Conservation (phyloP, 1,140 invertebrate genomes). For the Forficula auricularia region DNA sequence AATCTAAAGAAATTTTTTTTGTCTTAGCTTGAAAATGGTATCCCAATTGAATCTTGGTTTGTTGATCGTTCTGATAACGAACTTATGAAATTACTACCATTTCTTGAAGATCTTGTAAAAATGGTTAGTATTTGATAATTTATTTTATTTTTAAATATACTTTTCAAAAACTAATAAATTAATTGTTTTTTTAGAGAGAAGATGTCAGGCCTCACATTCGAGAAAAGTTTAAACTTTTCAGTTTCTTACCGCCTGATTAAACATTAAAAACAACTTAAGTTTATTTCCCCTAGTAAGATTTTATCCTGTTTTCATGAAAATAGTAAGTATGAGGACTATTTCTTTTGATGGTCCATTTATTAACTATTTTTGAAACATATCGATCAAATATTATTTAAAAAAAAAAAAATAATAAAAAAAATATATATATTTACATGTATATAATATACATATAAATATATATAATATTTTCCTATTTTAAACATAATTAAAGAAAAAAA, state of each 20-base stretch:
- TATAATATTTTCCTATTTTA: too few relatives aligned
- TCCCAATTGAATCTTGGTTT: conserved; percentile 96
- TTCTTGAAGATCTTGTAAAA: conserved; percentile 71
- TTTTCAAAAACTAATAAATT: conserved; percentile 6
- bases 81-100: conserved; percentile 80
- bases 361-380: too few relatives aligned
- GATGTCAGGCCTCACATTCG: conserved; percentile 80
- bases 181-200: conserved; percentile 51
- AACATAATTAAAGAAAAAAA: too few relatives aligned
- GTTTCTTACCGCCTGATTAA: conserved; percentile 71
- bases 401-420: too few relatives aligned
- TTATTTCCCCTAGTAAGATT: too few relatives aligned
- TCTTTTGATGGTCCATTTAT: too few relatives aligned
- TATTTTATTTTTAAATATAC: not conserved
- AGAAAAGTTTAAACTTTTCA: conserved; percentile 74
- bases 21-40: conserved; percentile 83
- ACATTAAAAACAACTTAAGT: too few relatives aligned
- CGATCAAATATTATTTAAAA: too few relatives aligned
- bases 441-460: too few relatives aligned
- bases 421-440: too few relatives aligned
- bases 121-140: conserved; percentile 35
- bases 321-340: too few relatives aligned
- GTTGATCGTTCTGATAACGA: conserved; percentile 78
- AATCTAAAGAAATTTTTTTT: conserved; percentile 14
- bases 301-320: too few relatives aligned